Evolutionary conservation across 2,888 invertebrate genomes (phyloP).

Genomic region (Folsomia candida): DNA sequence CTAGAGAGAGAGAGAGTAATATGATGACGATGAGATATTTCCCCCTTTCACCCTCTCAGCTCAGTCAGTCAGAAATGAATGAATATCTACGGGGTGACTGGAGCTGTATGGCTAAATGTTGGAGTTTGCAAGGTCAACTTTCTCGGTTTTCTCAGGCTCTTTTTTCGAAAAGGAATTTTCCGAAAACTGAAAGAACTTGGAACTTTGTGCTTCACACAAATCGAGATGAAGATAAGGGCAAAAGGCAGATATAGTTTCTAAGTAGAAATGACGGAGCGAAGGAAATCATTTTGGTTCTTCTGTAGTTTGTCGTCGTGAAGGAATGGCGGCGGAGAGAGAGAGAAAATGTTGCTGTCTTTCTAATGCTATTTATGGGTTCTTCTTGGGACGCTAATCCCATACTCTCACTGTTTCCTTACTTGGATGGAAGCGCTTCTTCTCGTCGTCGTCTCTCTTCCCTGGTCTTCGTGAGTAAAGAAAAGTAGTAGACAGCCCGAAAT

Average conservation of each 20-base stretch:
- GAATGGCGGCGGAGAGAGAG: too few relatives aligned
- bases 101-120: not conserved
- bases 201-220: too few relatives aligned
- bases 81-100: not conserved
- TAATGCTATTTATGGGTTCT: not conserved
- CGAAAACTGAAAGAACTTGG: too few relatives aligned
- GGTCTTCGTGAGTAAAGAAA: too few relatives aligned
- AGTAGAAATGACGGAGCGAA: not conserved
- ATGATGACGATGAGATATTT: slow-evolving; percentile 7
- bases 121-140: not conserved
- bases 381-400: not conserved
- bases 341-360: not conserved
- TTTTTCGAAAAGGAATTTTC: not conserved
- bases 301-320: not conserved
- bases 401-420: not conserved
- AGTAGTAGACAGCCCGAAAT: not conserved
- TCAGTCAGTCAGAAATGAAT: not conserved
- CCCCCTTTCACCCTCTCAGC: not conserved
- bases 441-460: too few relatives aligned
- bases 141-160: not conserved
- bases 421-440: too few relatives aligned
- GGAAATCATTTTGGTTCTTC: not conserved
- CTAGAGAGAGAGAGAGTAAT: not conserved
- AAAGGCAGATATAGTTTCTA: too few relatives aligned
- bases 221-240: too few relatives aligned